Percentiles rank a stretch among this genome's conserved stretches.
phyloP scores from a whole-genome alignment of 2,888 invertebrate species.

The Troides oblongomaculatus region DNA sequence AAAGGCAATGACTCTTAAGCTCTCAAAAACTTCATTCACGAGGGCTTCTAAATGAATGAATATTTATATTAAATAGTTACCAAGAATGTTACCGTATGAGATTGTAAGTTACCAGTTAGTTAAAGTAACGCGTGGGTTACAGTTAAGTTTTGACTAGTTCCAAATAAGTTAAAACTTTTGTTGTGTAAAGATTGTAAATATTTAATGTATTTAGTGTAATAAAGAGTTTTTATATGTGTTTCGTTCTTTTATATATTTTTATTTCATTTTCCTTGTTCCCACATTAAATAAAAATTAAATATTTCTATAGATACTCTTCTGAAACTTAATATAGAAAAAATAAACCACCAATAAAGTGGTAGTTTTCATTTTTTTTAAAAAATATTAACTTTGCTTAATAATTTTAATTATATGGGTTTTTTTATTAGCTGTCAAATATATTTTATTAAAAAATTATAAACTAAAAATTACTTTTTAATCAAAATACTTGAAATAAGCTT shows the following conservation, averaged over 20 bases:
- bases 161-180: conserved; percentile 7
- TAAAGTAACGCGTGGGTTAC: neutral
- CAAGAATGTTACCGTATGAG: conserved; percentile 43
- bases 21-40: no score
- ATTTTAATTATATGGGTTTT: no score
- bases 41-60: conserved; percentile 13
- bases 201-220: conserved; percentile 34
- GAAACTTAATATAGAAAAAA: no score
- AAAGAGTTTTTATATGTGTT: conserved; percentile 30
- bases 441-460: no score
- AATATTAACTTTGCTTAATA: no score
- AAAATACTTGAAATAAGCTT: neutral
- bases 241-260: neutral
- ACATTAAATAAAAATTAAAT: neutral
- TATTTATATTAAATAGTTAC: conserved; percentile 38
- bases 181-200: conserved; percentile 38
- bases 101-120: conserved; percentile 9
- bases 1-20: no score
- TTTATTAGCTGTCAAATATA: no score
- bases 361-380: no score
- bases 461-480: no score
- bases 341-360: no score
- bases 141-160: conserved; percentile 9
- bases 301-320: no score
- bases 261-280: neutral